These are phyloP conservation scores for Emydocephalus ijimae DNA, from an alignment of 2,113 vertebrate species.

Conservation along the genomic window DNA sequence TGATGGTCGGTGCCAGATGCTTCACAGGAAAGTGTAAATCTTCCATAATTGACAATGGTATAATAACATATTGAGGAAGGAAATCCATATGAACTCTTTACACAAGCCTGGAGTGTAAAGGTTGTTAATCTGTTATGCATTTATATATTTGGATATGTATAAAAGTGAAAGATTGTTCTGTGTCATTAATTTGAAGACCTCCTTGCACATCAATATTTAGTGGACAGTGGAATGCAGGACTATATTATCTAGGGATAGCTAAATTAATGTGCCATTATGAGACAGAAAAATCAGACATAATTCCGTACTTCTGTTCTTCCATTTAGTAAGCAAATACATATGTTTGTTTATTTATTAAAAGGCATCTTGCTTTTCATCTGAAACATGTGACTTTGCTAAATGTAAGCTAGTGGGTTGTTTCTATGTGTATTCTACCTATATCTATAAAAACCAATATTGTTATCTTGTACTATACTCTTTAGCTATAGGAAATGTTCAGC, in stretches of 20 bases:
- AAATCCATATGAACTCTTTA: slow-evolving; percentile 11
- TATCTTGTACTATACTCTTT: not conserved
- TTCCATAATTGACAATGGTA: slow-evolving; percentile 25
- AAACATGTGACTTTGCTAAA: not conserved
- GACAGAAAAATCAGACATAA: not conserved
- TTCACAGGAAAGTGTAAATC: not conserved
- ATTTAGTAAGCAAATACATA: not conserved
- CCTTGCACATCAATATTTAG: slow-evolving; percentile 28
- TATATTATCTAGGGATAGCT: not conserved
- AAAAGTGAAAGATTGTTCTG: not conserved
- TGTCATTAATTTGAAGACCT: slow-evolving; percentile 30
- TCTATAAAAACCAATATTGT: not conserved
- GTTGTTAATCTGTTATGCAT: slow-evolving; percentile 6
- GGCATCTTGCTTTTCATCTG: not conserved
- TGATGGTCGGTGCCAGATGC: not conserved
- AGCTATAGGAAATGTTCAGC: not conserved
- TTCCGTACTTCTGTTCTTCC: not conserved
- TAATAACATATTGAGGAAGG: slow-evolving; percentile 1
- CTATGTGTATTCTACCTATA: not conserved
- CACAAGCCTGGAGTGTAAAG: slow-evolving; percentile 17
- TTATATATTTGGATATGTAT: slow-evolving; percentile 10
- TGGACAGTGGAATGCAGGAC: slow-evolving; percentile 2
- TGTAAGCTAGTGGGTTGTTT: not conserved
- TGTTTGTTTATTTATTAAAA: not conserved
- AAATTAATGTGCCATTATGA: not conserved